Evolutionary conservation across 2,888 invertebrate genomes (phyloP), one percentile per base, ranked within the genome.

Genomic region (Miltochrista miniata): DNA sequence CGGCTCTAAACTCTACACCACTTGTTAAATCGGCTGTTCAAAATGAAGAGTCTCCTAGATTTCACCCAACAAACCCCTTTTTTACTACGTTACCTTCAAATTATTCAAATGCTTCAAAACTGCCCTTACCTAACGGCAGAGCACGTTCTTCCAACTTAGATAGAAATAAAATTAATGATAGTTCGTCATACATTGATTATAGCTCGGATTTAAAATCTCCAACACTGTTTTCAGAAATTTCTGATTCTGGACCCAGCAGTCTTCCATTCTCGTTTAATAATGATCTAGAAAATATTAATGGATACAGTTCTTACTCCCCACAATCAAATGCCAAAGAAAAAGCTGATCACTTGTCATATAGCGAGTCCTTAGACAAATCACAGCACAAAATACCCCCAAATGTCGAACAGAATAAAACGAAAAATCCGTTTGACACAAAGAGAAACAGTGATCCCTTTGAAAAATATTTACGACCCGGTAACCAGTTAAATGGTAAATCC

Each of bases 1-100:
- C 79, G 11, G 74, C 83, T 42, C 74, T 87, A 7, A 85, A 76
- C 58, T 86, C 90, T 18, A 83, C 83, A 18, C 72, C 83, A 36
- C 76, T 85, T 29, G 83, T 87, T 12, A 87, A 82, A 68, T 82
- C 89, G 34, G 71, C 81, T 48, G 68, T 74, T 18, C 60, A 73
- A 38, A 68, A 68, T 24, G 87, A 87, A 36, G 89, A 86, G 56
- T 77, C 83, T 40, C 74, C 79, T 38, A 82, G 75, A 72, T 85
- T 90, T 67, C 90, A 91, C 65, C 91, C 90, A 46, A 90, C 91
- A 29, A 91, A 91, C 70, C 91, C 91, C 45, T 91, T 91, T 79
- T 91, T 90, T 73, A 87, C 90, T 44, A 90, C 88, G 57, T 76
- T 91, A 68, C 89, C 90, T 50, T 79, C 84, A 47, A 89, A 85